Evolutionary conservation across 1,140 invertebrate species (phyloP), one percentile per base, ranked within the genome.

Genomic region (Parasteatoda tepidariorum): DNA sequence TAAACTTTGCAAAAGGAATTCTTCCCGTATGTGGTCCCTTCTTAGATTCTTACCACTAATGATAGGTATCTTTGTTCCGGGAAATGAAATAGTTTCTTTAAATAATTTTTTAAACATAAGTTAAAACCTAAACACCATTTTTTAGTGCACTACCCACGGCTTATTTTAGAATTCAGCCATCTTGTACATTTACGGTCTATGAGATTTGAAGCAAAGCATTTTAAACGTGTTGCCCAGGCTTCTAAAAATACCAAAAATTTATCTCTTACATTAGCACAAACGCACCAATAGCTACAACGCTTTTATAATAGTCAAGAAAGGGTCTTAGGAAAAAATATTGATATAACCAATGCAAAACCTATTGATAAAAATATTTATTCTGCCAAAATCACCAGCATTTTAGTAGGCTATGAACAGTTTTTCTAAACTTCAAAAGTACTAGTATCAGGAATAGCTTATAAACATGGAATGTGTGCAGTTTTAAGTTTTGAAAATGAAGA

Each of bases 191-290:
- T 30, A 0, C 31, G 30, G 62, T 66, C 62, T 15, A 66, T 66
- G 57, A 7, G 57, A 11, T 61, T 61, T 61, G 57, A 61, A 61
- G 57, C 57, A 11, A 61, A 61, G 22, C 62, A 66, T 66, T 33
- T 66, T 66, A 18, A n/a, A n/a, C n/a, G n/a, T n/a, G n/a, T n/a
- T n/a, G n/a, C n/a, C n/a, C n/a, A n/a, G n/a, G n/a, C n/a, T 30
- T 30, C 11, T 9, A 30, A 66, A 66, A 66, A 66, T 7, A 11
- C 7, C 11, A 28, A 18, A 30, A 66, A 66, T n/a, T 66, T 66
- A 22, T 30, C 62, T 1, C 62, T 66, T 15, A 30, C 62, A 13
- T 66, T n/a, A n/a, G n/a, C n/a, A n/a, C n/a, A n/a, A n/a, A n/a
- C n/a, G n/a, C n/a, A n/a, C n/a, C n/a, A n/a, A 1, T 13, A n/a